Evolutionary conservation across 1,140 invertebrate species (phyloP).

Genomic region (Whitmania pigra): DNA sequence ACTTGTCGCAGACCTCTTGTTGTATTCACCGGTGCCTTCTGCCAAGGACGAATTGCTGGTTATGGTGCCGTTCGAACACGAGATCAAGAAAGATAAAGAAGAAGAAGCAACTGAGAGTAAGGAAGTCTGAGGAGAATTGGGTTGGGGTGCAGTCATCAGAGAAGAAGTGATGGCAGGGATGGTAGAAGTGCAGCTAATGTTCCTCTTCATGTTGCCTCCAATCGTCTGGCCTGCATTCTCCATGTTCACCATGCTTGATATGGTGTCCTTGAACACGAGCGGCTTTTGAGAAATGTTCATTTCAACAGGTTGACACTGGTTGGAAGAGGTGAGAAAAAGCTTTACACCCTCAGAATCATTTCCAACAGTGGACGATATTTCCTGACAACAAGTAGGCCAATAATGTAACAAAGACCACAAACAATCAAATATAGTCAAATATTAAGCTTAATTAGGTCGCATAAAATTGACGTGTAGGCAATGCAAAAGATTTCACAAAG

Average conservation of each 20-base stretch:
- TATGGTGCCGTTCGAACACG: neutral
- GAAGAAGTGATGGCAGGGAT: no score
- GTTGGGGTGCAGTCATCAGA: no score
- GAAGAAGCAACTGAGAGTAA: neutral
- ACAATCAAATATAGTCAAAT: neutral
- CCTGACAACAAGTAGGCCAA: neutral
- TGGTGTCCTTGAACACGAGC: neutral
- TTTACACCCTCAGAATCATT: neutral
- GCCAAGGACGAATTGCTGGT: no score
- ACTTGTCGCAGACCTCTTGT: neutral
- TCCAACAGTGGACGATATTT: conserved; percentile 7
- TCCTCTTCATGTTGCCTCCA: neutral
- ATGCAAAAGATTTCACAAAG: neutral
- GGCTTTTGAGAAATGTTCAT: neutral
- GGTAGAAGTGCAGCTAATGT: neutral
- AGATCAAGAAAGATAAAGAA: neutral
- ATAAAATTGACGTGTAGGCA: neutral
- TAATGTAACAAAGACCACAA: no score
- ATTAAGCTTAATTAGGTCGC: neutral
- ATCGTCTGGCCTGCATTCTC: neutral
- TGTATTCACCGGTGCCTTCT: no score
- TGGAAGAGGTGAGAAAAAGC: neutral
- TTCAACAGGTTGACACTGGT: conserved; percentile 1
- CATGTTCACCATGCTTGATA: neutral
- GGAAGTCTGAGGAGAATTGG: neutral